A percentile compares a stretch with the other conserved stretches of the same genome.
Conservation (phyloP, 2,888 invertebrate genomes). For the Shargacucullia verbasci region DNA sequence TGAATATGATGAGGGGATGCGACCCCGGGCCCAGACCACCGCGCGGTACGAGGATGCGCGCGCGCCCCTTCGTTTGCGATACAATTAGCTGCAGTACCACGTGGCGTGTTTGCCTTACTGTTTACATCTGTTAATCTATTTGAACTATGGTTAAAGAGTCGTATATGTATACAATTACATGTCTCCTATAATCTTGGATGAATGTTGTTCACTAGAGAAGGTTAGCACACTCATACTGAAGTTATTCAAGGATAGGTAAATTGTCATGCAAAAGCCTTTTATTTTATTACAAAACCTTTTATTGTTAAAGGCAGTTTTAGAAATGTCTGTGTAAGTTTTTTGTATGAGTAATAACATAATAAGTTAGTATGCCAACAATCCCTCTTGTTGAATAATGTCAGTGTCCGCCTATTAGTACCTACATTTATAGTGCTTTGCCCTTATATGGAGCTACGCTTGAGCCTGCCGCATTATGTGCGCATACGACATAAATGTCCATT, state of each 20-base stretch:
- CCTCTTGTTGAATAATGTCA: neutral
- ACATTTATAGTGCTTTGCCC: conserved; percentile 1
- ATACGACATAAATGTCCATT: conserved; percentile 14
- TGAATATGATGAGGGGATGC: conserved; percentile 27
- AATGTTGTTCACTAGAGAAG: no score
- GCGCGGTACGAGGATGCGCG: neutral
- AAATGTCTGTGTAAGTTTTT: no score
- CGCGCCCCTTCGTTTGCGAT: conserved; percentile 38
- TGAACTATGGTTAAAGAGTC: conserved; percentile 7
- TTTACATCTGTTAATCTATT: conserved; percentile 29
- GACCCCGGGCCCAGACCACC: neutral
- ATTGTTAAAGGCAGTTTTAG: no score
- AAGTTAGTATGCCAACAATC: no score
- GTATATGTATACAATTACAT: neutral
- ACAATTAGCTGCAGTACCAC: conserved; percentile 49
- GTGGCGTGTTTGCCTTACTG: conserved; percentile 21
- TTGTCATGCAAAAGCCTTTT: no score
- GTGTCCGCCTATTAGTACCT: neutral
- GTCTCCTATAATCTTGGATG: no score
- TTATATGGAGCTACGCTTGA: neutral
- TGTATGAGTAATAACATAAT: no score
- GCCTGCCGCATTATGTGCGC: neutral
- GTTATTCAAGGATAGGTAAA: no score
- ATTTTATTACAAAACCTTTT: no score
- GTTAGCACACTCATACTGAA: no score